These are phyloP conservation scores for Steinernema feltiae DNA, from an alignment of 1,140 invertebrate species.

Conservation along the genomic window DNA sequence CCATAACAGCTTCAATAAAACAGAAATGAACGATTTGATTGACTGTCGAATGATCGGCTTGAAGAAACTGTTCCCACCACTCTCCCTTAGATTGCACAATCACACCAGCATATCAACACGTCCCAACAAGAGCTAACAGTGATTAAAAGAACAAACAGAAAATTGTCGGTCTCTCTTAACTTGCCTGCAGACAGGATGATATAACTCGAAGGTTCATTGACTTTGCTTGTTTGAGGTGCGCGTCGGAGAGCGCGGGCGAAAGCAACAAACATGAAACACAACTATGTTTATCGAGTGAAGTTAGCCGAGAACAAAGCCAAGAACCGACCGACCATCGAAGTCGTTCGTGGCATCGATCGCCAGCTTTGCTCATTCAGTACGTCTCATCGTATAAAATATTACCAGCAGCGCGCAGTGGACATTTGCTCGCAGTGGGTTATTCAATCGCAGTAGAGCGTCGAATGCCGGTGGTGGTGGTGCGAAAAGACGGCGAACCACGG, in stretches of 20 bases:
- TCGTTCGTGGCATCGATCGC: constrained; percentile 3
- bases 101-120: neutral
- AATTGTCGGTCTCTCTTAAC: neutral
- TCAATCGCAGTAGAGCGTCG: neutral
- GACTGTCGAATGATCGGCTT: no score
- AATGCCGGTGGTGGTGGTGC: constrained; percentile 8
- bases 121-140: neutral
- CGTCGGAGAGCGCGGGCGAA: no score
- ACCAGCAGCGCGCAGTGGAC: constrained; percentile 5
- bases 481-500: neutral
- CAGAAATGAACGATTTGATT: no score
- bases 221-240: no score
- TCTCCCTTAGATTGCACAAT: no score
- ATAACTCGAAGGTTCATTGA: neutral
- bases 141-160: neutral
- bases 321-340: neutral
- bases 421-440: constrained; percentile 9
- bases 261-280: no score
- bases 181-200: neutral
- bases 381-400: constrained; percentile 15
- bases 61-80: no score
- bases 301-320: neutral
- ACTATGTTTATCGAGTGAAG: neutral
- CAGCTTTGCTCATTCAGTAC: constrained; percentile 5
- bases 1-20: no score